Evolutionary conservation across 2,113 vertebrate species (phyloP), one percentile per base, ranked within the genome.

Genomic region (Entelurus aequoreus): DNA sequence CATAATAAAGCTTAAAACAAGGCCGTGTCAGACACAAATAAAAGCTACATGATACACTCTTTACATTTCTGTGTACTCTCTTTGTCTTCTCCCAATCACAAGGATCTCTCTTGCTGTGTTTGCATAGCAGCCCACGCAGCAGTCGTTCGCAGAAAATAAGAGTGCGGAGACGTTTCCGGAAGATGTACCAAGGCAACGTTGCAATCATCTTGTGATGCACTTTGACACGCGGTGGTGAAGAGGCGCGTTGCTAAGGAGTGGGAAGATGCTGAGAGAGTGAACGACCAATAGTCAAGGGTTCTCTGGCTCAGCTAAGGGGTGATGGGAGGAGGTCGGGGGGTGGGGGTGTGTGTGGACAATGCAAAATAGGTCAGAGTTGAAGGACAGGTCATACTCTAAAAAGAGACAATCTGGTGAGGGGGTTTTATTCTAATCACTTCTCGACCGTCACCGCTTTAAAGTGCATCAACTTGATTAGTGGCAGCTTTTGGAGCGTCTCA

Each of bases 201-300:
- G 79, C 68, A 74, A 77, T 74, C 54, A 46, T 72, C 66, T 65
- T 79, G 68, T 75, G 71, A 77, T 83, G 75, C 64, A 63, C 70
- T 65, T 69, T 62, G 51, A 68, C 72, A 71, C 76, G 74, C 74
- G 67, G 84, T 35, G 61, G 74, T 52, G 77, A 80, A 74, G 83
- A 89, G 82, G 84, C 76, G 75, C 79, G 88, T 89, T 90, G 85
- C 87, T 81, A 89, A 84, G 87, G 86, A 86, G 86, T 83, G 82
- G 85, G 86, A 87, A 79, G 85, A 86, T 82, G 74, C 76, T 77
- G 52, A 73, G 74, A 64, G 68, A 67, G 75, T 49, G 73, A 85
- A 68, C 62, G 67, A 74, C 75, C 62, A 75, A 63, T 71, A 74
- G 74, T 77, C 21, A 48, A 15, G 58, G 44, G 12, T 46, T 69